phyloP scores from a whole-genome alignment of 2,888 invertebrate genomes.

The Apotomis capreana region DNA sequence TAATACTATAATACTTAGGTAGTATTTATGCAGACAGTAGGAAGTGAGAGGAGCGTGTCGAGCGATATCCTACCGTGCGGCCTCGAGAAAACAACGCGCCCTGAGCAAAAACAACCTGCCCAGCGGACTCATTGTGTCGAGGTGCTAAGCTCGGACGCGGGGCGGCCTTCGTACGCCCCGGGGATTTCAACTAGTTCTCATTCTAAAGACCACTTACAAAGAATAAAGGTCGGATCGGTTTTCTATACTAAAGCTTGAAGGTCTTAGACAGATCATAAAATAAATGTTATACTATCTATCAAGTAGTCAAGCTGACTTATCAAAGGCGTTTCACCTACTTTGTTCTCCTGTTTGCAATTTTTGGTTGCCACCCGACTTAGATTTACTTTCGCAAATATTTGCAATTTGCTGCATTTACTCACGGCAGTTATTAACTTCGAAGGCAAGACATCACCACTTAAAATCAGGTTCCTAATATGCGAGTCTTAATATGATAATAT shows the following conservation, averaged over 20 bases:
- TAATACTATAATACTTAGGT: constrained; percentile 1
- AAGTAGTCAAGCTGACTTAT: no score
- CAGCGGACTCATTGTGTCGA: constrained; percentile 57
- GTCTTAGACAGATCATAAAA: not conserved
- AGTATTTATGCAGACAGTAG: constrained; percentile 47
- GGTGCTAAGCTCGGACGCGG: constrained; percentile 54
- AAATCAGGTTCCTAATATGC: no score
- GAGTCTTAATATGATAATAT: no score
- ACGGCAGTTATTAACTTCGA: no score
- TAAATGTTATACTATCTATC: no score
- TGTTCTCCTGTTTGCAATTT: no score
- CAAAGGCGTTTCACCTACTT: no score
- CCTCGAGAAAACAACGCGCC: constrained; percentile 52
- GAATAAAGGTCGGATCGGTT: constrained; percentile 8
- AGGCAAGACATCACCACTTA: no score
- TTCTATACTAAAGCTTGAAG: not conserved
- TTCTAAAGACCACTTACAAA: constrained; percentile 34
- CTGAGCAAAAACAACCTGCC: constrained; percentile 60
- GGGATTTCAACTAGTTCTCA: constrained; percentile 58
- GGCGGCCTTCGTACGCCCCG: constrained; percentile 59
- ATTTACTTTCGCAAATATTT: no score
- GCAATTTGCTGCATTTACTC: no score
- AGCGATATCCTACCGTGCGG: constrained; percentile 51
- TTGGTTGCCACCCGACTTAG: no score
- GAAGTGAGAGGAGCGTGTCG: constrained; percentile 57